Base-by-base conservation (phyloP, 2,797 vertebrate genomes). In the Channa striata region DNA sequence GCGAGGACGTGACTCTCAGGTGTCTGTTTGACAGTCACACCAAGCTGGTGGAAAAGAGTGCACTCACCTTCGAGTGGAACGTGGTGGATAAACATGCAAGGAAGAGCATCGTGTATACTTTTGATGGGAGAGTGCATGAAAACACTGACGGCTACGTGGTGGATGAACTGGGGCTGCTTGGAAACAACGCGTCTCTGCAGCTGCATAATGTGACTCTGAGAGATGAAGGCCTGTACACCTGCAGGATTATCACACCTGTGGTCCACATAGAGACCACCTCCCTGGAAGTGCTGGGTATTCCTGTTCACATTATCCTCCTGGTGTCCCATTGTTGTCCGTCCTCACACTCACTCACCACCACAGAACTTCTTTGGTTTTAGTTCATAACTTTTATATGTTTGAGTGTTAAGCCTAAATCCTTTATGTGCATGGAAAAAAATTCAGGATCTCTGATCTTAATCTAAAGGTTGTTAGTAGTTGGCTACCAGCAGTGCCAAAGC, bases 201-300 rank as follows among this genome's bases (percentile, higher is more conserved):
- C 72, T 93, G 9, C 21, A 1, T 2, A 85, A 89, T 21, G 73
- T 91, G 46, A 84, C 80, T 1, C 49, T 93, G 46, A 62, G 44
- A 5, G 87, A 92, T 33, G 89, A 88, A 25, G 92, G 91, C 2
- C 11, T 72, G 11, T 94, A 93, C 80, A 88, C 71, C 37, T 94
- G 93, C 72, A 82, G 82, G 2, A 64, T 93, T 56, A 77, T 91
- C 23, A 81, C 80, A 4, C 90, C 88, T 6, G 67, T 85, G 10
- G 71, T 86, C 49, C 61, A 88, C 74, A 80, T 72, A 2, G 57
- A 79, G 10, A 81, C 59, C 33, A 59, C 85, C 2, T 46, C 43
- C 2, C 82, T 94, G 47, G 76, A 88, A 71, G 86, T 93, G 5
- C 79, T 87, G 59, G 93, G 93, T 93, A 89, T 12, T 11, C 14